These are phyloP conservation scores for Sakesphorus luctuosus DNA, from an alignment of 2,113 vertebrate species.

Conservation along the genomic window DNA sequence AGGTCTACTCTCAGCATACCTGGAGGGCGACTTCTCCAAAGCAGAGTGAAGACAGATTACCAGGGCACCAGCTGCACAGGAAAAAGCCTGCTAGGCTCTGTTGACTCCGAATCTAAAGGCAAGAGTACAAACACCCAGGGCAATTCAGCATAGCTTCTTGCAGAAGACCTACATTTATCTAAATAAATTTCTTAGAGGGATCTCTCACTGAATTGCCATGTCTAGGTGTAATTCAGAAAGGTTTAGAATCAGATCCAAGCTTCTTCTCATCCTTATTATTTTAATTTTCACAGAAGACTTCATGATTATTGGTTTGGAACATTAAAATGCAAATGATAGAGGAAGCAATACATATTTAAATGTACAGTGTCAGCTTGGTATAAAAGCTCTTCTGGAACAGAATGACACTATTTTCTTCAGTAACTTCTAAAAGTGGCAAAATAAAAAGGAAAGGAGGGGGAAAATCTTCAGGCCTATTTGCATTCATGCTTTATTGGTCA, in stretches of 20 bases:
- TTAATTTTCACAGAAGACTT: constrained; percentile 73
- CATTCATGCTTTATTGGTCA: background rate
- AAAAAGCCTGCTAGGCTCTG: background rate
- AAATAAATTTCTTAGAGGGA: constrained; percentile 12
- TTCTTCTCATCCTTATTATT: constrained; percentile 65
- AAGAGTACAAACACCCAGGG: background rate
- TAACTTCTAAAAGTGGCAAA: constrained; percentile 33
- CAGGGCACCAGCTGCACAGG: background rate
- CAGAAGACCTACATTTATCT: constrained; percentile 22
- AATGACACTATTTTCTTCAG: constrained; percentile 48
- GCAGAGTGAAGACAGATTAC: background rate
- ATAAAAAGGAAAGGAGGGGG: background rate
- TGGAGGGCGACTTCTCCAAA: background rate
- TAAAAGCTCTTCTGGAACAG: constrained; percentile 44
- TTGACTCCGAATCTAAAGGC: background rate
- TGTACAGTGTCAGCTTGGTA: constrained; percentile 50
- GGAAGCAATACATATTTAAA: constrained; percentile 63
- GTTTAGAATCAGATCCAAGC: constrained; percentile 71
- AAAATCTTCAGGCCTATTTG: background rate
- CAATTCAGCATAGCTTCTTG: background rate
- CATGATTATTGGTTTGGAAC: constrained; percentile 76
- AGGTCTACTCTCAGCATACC: background rate
- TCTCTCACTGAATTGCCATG: constrained; percentile 40
- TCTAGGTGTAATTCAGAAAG: constrained; percentile 65
- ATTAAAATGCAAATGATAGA: constrained; percentile 81